Evolutionary conservation across 2,888 invertebrate species (phyloP).

Genomic region (Acanthacorydalis orientalis): DNA sequence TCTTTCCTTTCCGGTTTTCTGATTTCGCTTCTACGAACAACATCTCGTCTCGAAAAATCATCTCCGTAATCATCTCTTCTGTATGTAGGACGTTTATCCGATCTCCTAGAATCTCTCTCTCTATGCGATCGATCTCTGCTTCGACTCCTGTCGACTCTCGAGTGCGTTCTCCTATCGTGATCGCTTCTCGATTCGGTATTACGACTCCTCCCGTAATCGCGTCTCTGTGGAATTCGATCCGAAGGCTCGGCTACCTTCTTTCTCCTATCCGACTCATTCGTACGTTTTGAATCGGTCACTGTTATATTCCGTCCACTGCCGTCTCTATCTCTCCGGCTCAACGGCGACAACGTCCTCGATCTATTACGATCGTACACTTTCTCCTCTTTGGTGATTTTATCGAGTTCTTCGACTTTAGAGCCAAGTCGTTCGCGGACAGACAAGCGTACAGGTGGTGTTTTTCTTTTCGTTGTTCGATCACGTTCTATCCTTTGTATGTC

Average conservation of each 20-base stretch:
- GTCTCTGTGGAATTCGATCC: constrained; percentile 10
- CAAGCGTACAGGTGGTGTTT: constrained; percentile 39
- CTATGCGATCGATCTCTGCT: constrained; percentile 5
- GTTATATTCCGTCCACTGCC: constrained; percentile 23
- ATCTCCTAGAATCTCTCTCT: constrained; percentile 6
- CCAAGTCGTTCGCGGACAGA: constrained; percentile 70
- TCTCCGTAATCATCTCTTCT: constrained; percentile 16
- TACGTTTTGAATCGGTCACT: constrained; percentile 19
- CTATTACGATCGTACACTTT: constrained; percentile 27
- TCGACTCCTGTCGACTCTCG: constrained; percentile 7
- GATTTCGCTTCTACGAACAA: constrained; percentile 19
- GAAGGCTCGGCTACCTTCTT: constrained; percentile 10
- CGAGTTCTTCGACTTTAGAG: constrained; percentile 49
- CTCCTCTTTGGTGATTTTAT: constrained; percentile 31
- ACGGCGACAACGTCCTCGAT: constrained; percentile 32
- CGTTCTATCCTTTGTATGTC: constrained; percentile 15
- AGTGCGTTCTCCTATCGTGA: constrained; percentile 2
- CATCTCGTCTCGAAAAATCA: no score
- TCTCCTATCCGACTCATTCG: constrained; percentile 14
- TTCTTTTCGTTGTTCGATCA: constrained; percentile 11
- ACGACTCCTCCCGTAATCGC: constrained; percentile 10
- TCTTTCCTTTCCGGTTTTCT: constrained; percentile 9
- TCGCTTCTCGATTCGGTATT: constrained; percentile 7
- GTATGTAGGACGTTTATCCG: constrained; percentile 12
- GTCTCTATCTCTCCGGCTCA: constrained; percentile 24